Percentiles rank a stretch among this genome's conserved stretches.
phyloP scores from a whole-genome alignment of 2,888 invertebrate species.

The Chloroclysta siterata region DNA sequence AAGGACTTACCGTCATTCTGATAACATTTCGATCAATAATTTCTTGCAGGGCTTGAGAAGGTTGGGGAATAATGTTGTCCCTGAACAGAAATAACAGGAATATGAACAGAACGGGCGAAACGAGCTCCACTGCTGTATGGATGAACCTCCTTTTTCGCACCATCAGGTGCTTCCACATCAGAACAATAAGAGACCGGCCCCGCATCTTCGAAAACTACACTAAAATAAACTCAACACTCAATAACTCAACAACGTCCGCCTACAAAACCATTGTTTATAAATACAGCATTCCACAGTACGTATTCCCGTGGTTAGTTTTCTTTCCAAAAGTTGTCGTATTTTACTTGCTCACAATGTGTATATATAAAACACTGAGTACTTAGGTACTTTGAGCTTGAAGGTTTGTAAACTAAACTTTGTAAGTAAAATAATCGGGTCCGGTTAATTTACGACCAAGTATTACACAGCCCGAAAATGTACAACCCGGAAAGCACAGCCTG shows the following conservation, averaged over 20 bases:
- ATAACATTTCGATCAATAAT: neutral
- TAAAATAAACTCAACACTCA: neutral
- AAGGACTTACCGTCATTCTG: constrained; percentile 19
- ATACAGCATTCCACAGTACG: neutral
- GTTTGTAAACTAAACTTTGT: too few relatives aligned
- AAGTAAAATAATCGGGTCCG: too few relatives aligned
- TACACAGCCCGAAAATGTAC: too few relatives aligned
- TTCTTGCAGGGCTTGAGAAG: neutral
- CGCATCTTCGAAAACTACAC: constrained; percentile 28
- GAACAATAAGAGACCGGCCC: constrained; percentile 45
- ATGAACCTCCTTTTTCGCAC: constrained; percentile 50
- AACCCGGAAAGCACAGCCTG: too few relatives aligned
- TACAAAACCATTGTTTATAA: neutral
- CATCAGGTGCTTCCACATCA: constrained; percentile 61
- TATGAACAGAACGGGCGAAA: constrained; percentile 14
- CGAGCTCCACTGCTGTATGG: constrained; percentile 13
- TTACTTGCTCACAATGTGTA: too few relatives aligned
- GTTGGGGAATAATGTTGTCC: neutral
- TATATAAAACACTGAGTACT: too few relatives aligned
- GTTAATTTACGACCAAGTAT: too few relatives aligned
- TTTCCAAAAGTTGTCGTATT: too few relatives aligned
- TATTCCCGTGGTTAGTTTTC: neutral
- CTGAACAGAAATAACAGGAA: constrained; percentile 4
- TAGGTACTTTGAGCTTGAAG: too few relatives aligned
- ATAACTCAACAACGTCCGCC: constrained; percentile 4